phyloP scores from a whole-genome alignment of 2,113 vertebrate genomes.

The Ammodramus savannarum region DNA sequence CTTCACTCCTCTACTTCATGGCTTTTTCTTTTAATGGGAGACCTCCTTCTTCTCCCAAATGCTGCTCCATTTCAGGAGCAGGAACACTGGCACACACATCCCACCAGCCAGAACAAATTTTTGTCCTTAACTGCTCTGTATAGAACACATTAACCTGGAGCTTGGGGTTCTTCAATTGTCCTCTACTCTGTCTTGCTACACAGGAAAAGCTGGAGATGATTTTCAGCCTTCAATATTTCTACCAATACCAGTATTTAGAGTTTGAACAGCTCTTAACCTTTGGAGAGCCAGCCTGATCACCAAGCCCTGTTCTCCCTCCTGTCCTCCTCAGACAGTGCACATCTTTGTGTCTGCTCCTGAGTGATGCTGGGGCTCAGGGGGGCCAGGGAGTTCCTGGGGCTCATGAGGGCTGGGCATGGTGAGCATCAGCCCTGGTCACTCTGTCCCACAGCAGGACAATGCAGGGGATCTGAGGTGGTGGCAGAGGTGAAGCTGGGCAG shows the following conservation, averaged over 20 bases:
- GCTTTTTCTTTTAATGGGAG: background rate
- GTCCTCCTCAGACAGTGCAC: background rate
- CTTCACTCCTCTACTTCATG: background rate
- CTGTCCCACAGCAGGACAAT: background rate
- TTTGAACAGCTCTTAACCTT: background rate
- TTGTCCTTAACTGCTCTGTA: background rate
- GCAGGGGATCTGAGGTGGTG: background rate
- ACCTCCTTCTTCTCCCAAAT: background rate
- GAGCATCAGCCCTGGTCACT: background rate
- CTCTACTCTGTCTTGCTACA: background rate
- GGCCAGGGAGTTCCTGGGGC: background rate
- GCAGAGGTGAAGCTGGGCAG: background rate
- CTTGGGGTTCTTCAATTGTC: background rate
- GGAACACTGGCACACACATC: background rate
- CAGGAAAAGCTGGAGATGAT: background rate
- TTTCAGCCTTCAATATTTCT: background rate
- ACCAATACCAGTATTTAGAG: background rate
- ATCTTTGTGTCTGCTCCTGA: background rate
- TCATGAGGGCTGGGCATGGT: background rate
- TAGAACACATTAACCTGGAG: background rate
- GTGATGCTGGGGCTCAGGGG: background rate
- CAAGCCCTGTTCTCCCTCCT: background rate
- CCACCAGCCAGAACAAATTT: background rate
- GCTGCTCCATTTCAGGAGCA: background rate
- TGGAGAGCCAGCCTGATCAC: background rate